These are phyloP conservation scores for Halocaridina rubra DNA, from an alignment of 2,888 invertebrate genomes.

Conservation along the genomic window DNA sequence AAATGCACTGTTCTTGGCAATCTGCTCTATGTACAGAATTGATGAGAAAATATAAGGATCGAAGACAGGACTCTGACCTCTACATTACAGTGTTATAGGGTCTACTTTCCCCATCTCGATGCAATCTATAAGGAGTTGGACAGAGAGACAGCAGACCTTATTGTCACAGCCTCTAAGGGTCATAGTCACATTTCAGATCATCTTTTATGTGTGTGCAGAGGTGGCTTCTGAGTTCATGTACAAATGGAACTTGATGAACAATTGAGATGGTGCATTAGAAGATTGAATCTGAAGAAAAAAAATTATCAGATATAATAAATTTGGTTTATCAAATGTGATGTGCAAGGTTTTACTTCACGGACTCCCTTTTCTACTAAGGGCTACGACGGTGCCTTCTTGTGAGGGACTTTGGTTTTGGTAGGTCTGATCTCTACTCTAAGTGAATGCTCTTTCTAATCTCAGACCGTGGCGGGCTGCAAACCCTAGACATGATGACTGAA, in stretches of 20 bases:
- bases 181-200: not conserved
- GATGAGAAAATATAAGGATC: not conserved
- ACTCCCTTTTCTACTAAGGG: too few species aligned
- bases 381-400: too few species aligned
- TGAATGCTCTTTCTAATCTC: too few species aligned
- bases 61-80: not conserved
- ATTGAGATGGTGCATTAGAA: not conserved
- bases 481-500: not conserved
- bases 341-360: too few species aligned
- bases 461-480: too few species aligned
- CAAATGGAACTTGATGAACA: conserved; percentile 11
- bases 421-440: too few species aligned
- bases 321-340: not conserved
- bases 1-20: not conserved
- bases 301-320: not conserved
- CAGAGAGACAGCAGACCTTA: not conserved
- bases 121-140: too few species aligned
- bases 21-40: not conserved
- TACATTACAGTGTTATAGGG: not conserved
- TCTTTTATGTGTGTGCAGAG: not conserved
- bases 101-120: not conserved
- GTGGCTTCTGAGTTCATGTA: conserved; percentile 5
- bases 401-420: too few species aligned
- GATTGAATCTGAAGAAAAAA: conserved; percentile 4
- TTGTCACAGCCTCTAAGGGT: not conserved